phyloP scores from a whole-genome alignment of 2,113 vertebrate species.

The Caloenas nicobarica region DNA sequence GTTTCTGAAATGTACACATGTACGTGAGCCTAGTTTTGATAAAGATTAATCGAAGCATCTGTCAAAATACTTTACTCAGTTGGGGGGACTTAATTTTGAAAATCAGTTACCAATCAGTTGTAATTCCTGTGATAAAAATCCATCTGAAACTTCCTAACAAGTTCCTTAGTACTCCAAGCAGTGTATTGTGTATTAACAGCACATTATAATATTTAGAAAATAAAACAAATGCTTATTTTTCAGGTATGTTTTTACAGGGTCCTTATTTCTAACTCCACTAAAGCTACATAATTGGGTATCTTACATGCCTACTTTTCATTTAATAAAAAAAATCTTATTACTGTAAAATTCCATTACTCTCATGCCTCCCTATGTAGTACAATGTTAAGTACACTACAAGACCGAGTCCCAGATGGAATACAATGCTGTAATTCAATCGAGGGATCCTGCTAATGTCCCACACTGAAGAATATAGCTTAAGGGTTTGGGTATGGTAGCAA shows the following conservation, averaged over 20 bases:
- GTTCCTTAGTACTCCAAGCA: background rate
- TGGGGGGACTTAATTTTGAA: background rate
- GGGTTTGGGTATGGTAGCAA: conserved; percentile 78
- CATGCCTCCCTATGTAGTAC: conserved; percentile 75
- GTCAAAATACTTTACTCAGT: background rate
- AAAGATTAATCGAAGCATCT: background rate
- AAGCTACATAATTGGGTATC: conserved; percentile 38
- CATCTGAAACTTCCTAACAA: background rate
- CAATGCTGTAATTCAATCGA: conserved; percentile 84
- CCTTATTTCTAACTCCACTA: conserved; percentile 48
- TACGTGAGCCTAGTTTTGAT: background rate
- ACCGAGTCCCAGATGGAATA: conserved; percentile 79
- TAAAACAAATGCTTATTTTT: conserved; percentile 27
- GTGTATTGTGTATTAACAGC: background rate
- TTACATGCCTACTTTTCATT: conserved; percentile 68
- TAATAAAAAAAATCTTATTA: conserved; percentile 74
- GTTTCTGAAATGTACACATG: accelerated
- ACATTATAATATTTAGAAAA: conserved; percentile 28
- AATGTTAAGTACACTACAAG: conserved; percentile 81
- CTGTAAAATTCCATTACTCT: conserved; percentile 78
- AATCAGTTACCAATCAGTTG: background rate
- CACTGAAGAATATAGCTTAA: conserved; percentile 84
- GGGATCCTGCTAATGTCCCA: conserved; percentile 80
- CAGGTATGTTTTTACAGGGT: background rate
- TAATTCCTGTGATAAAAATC: background rate